phyloP scores from a whole-genome alignment of 2,888 invertebrate species.

The Ischnura elegans region DNA sequence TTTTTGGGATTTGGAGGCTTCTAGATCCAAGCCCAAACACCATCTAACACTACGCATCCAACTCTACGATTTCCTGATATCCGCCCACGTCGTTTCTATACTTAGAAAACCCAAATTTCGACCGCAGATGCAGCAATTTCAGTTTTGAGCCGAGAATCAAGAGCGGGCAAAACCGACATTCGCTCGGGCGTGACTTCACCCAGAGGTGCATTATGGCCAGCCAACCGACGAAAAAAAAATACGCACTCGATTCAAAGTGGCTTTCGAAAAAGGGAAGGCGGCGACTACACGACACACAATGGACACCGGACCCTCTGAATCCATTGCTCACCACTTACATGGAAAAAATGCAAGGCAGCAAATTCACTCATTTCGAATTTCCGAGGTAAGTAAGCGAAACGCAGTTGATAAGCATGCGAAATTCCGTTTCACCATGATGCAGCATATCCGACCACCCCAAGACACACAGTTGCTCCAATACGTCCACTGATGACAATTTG shows the following conservation, averaged over 20 bases:
- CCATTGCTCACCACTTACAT: neutral
- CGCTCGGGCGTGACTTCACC: neutral
- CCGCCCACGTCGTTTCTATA: neutral
- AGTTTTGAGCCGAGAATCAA: neutral
- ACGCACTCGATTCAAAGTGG: neutral
- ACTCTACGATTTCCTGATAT: no score
- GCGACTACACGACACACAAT: neutral
- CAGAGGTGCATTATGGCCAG: neutral
- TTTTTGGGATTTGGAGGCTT: no score
- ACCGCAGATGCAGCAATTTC: neutral
- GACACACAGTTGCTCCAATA: neutral
- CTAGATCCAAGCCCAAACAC: no score
- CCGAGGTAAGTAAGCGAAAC: neutral
- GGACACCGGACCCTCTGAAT: neutral
- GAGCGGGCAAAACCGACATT: neutral
- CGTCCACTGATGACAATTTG: neutral
- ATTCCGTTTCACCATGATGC: neutral
- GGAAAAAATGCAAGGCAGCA: neutral
- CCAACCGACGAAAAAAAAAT: neutral
- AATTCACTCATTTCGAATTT: neutral
- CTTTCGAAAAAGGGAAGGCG: neutral
- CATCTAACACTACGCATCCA: no score
- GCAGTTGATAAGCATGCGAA: neutral
- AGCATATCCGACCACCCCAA: no score
- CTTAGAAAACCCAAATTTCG: neutral